These are phyloP conservation scores for Hyposoter didymator DNA, from an alignment of 2,888 invertebrate species.

Conservation along the genomic window DNA sequence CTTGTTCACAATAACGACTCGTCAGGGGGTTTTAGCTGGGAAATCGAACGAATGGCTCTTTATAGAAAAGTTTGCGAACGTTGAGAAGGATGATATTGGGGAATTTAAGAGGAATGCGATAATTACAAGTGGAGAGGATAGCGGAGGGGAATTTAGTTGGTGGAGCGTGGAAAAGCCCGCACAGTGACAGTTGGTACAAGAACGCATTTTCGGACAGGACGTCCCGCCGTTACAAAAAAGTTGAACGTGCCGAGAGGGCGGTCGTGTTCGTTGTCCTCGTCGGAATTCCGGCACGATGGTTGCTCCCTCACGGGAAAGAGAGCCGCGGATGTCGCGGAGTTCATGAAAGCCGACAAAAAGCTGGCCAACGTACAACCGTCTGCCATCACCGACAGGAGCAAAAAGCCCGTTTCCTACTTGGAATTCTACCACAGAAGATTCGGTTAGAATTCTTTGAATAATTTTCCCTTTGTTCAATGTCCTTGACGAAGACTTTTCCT, in stretches of 20 bases:
- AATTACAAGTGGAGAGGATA: slow-evolving; percentile 71
- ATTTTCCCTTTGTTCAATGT: slow-evolving; percentile 54
- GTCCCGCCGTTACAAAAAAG: slow-evolving; percentile 52
- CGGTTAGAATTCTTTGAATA: slow-evolving; percentile 69
- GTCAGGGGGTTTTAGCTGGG: slow-evolving; percentile 68
- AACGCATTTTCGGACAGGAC: slow-evolving; percentile 52
- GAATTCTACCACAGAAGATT: slow-evolving; percentile 75
- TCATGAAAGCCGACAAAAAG: slow-evolving; percentile 74
- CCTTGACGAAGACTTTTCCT: slow-evolving; percentile 11
- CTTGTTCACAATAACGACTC: slow-evolving; percentile 18
- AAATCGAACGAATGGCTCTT: slow-evolving; percentile 69
- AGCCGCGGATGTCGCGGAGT: slow-evolving; percentile 51
- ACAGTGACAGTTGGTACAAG: slow-evolving; percentile 25
- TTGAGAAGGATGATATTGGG: slow-evolving; percentile 13
- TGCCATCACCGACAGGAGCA: slow-evolving; percentile 52
- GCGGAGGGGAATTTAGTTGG: slow-evolving; percentile 46
- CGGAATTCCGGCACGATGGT: slow-evolving; percentile 61
- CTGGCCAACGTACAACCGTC: slow-evolving; percentile 68
- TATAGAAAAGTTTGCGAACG: slow-evolving; percentile 20
- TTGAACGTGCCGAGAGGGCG: slow-evolving; percentile 55
- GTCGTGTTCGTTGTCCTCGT: slow-evolving; percentile 43
- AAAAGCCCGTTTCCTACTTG: slow-evolving; percentile 74
- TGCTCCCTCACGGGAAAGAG: slow-evolving; percentile 44
- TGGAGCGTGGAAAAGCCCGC: slow-evolving; percentile 54
- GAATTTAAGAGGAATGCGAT: slow-evolving; percentile 72